Evolutionary conservation across 2,797 vertebrate species (phyloP), one percentile per base, ranked within the genome.

Genomic region (Sciurus carolinensis): DNA sequence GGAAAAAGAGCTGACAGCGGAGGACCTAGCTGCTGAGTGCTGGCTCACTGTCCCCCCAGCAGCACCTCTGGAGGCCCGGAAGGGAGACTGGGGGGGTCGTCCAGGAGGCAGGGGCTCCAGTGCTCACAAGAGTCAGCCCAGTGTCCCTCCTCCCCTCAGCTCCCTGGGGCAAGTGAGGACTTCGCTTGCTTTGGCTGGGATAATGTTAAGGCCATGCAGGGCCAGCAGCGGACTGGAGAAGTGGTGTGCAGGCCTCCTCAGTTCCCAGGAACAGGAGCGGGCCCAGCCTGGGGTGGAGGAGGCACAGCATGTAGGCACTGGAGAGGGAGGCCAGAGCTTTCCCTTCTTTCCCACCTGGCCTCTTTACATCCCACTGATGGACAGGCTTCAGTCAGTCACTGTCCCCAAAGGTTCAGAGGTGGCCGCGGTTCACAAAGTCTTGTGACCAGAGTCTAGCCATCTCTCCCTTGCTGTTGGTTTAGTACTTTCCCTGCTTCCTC

Each of bases 141-240:
- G 15, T 24, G 15, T 11, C 24, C n/a, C 26, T 15, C 28, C 30
- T 6, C 13, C 30, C 80, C 39, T 64, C 26, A 5, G 15, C 80
- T 64, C 14, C 9, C 80, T 44, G 9, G 26, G 57, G 39, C 18
- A 10, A 39, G 79, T 44, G 57, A 57, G 57, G 79, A 28, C 24
- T 66, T 28, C 52, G 26, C 20, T 39, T 64, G 47, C n/a, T 81
- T 86, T 0, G 0, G 20, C 13, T 28, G 24, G 33, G 36, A 11
- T 82, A 42, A 59, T 17, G 57, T 44, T 73, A 66, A 82, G 42
- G 62, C 75, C 47, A 44, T n/a, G 50, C 77, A 92, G 77, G 75
- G 44, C 62, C 76, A 80, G 85, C 62, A 20, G 62, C 15, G 26
- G 39, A 44, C 77, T 15, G 13, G 13, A 18, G 54, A 17, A 2